These are phyloP conservation scores for Mormyrus lacerda DNA, from an alignment of 2,113 vertebrate genomes.

Conservation along the genomic window DNA sequence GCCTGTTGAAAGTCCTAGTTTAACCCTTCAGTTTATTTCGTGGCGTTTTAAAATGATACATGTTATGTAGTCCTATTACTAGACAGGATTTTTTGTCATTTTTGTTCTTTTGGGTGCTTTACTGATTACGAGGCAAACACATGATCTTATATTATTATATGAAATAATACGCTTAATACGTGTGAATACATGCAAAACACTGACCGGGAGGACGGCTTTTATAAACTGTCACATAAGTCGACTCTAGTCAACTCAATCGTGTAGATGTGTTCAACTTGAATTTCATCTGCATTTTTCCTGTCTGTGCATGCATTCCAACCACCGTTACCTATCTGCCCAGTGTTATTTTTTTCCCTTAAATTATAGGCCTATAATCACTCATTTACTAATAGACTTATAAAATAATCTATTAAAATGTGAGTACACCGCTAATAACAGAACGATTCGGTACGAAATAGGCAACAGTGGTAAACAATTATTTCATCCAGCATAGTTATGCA, in stretches of 20 bases:
- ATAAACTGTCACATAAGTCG: not conserved
- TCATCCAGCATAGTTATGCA: not conserved
- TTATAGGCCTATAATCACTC: not conserved
- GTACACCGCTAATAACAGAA: not conserved
- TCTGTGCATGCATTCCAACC: not conserved
- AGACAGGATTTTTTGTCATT: not conserved
- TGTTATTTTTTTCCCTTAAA: not conserved
- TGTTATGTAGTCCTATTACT: not conserved
- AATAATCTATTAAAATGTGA: not conserved
- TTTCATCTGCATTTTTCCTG: not conserved
- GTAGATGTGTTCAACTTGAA: not conserved
- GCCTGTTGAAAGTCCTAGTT: constrained; percentile 6
- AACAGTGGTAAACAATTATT: not conserved
- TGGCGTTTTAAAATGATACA: not conserved
- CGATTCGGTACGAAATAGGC: not conserved
- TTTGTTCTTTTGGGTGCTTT: not conserved
- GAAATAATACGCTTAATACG: not conserved
- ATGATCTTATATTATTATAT: not conserved
- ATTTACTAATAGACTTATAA: not conserved
- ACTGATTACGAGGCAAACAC: not conserved
- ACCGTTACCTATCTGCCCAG: not conserved
- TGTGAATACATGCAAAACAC: not conserved
- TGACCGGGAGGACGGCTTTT: not conserved
- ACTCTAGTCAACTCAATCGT: not conserved
- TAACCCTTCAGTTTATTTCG: not conserved